Base-by-base conservation (phyloP, 2,113 vertebrate genomes). In the Rissa tridactyla region DNA sequence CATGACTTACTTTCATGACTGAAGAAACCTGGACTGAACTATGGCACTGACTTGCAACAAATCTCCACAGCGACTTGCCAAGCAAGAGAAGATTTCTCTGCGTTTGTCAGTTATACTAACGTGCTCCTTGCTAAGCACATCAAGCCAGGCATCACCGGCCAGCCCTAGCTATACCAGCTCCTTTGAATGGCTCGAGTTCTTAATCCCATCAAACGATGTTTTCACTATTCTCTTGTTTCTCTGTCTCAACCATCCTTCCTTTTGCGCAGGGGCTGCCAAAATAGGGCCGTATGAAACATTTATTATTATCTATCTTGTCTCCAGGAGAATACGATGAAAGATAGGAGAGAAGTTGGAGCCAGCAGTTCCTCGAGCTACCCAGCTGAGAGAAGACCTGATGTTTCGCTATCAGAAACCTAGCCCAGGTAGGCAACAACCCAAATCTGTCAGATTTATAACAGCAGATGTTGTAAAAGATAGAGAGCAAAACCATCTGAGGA, bases 51-150 rank as follows among this genome's bases (percentile, higher is more conserved):
- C 20, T 78, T 55, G 29, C 27, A 57, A 73, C 44, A 69, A 49
- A 73, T 7, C 5, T 44, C 71, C 54, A 14, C 55, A 38, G 60
- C 34, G 21, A 25, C 55, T 69, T 72, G 40, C 49, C 54, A 65
- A 57, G 57, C 22, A 69, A 46, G 62, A 58, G 19, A 54, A 36
- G 30, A 75, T 46, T 68, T 66, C 62, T 69, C 36, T 42, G 64
- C 0, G 0, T 75, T 65, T 44, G 11, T 34, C 51, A 40, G 30
- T 44, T 13, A 26, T 20, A 22, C 15, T 62, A 22, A 68, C 3
- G 9, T 16, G 27, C 17, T 69, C 54, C 75, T 69, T 34, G 26
- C 44, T 65, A 36, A 91, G 52, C 27, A 27, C 62, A 16, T 27
- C 27, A 54, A 82, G 36, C 14, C 65, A 81, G 40, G n/a, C 46